Conservation (phyloP, 2,888 invertebrate species). For the Plusia festucae region DNA sequence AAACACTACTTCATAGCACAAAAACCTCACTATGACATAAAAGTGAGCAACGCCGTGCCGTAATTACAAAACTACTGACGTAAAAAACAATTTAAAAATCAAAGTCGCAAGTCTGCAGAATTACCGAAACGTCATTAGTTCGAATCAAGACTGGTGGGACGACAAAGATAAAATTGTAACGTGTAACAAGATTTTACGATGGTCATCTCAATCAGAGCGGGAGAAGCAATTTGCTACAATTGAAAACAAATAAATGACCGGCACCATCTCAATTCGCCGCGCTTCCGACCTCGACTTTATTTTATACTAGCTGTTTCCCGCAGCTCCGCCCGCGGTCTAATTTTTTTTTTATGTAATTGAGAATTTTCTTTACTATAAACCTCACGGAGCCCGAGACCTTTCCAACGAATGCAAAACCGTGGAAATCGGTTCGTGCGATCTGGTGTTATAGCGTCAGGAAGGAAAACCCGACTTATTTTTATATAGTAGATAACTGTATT, state of each 20-base stretch:
- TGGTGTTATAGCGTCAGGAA: too few species aligned
- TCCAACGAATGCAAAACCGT: too few species aligned
- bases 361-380: too few species aligned
- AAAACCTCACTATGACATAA: slow-evolving; percentile 37
- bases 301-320: too few species aligned
- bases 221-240: slow-evolving; percentile 80
- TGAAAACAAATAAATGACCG: slow-evolving; percentile 81
- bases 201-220: slow-evolving; percentile 77
- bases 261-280: slow-evolving; percentile 66
- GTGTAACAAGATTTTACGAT: slow-evolving; percentile 73
- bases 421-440: too few species aligned
- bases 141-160: slow-evolving; percentile 56
- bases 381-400: too few species aligned
- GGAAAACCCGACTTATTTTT: too few species aligned
- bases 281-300: slow-evolving; percentile 53
- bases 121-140: slow-evolving; percentile 61
- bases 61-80: slow-evolving; percentile 50
- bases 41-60: slow-evolving; percentile 32
- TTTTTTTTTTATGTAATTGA: too few species aligned
- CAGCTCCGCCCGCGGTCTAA: too few species aligned
- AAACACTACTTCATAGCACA: slow-evolving; percentile 5
- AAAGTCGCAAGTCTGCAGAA: slow-evolving; percentile 47
- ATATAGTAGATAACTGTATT: slow-evolving; percentile 31
- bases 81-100: slow-evolving; percentile 51
- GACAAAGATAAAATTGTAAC: slow-evolving; percentile 68